These are phyloP conservation scores for Corvus moneduloides DNA, from an alignment of 2,113 vertebrate species.

Conservation along the genomic window DNA sequence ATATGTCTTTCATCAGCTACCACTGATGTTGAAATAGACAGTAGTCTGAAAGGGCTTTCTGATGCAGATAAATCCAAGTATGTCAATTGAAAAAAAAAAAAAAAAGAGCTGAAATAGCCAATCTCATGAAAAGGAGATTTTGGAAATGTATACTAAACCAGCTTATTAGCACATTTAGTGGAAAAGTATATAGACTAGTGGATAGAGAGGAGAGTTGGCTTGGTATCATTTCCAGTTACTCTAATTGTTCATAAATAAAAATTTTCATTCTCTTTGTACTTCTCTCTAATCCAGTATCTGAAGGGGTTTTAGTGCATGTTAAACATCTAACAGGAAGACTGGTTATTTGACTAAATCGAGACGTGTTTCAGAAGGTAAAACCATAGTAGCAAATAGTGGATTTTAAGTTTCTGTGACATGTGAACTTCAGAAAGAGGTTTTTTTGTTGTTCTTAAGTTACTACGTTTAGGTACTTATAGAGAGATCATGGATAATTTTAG, in stretches of 20 bases:
- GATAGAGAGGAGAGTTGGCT: neutral
- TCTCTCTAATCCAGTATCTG: neutral
- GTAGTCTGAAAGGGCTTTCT: neutral
- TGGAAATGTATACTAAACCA: neutral
- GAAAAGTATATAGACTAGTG: neutral
- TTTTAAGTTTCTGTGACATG: neutral
- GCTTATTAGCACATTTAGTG: neutral
- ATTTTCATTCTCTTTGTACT: neutral
- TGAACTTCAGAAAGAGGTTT: neutral
- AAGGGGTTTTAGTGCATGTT: accelerated
- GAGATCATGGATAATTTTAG: neutral
- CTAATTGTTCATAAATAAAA: neutral
- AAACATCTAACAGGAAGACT: neutral
- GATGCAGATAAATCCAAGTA: neutral
- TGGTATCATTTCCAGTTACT: neutral
- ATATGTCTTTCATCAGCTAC: neutral
- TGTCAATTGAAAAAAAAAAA: neutral
- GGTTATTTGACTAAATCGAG: neutral
- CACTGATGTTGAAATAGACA: neutral
- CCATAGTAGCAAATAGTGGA: neutral
- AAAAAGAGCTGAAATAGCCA: neutral
- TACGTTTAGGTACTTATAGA: neutral
- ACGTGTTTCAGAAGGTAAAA: neutral
- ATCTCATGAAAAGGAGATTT: neutral
- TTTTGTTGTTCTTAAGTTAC: neutral